These are phyloP conservation scores for Taphrorychus bicolor DNA, from an alignment of 2,888 invertebrate genomes.

Conservation along the genomic window DNA sequence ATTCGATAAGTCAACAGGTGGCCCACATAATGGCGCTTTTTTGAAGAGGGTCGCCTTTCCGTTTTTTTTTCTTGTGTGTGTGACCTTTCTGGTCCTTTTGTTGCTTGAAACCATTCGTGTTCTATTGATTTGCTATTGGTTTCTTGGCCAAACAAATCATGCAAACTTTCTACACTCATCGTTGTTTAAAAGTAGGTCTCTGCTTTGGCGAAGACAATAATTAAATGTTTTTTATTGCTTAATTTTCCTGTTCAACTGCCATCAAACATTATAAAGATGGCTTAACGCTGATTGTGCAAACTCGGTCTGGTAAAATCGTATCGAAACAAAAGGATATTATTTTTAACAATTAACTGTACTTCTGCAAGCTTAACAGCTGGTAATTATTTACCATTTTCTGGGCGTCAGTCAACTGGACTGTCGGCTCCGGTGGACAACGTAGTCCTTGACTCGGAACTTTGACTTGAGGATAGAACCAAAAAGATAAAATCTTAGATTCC, in stretches of 20 bases:
- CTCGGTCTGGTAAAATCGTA: constrained; percentile 23
- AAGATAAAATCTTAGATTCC: no score
- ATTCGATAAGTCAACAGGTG: constrained; percentile 19
- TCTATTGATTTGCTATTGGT: not conserved
- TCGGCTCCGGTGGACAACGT: no score
- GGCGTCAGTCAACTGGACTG: constrained; percentile 25
- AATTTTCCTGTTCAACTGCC: constrained; percentile 34
- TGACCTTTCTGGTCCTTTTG: no score
- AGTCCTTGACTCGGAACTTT: no score
- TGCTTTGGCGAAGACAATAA: constrained; percentile 12
- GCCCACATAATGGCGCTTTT: not conserved
- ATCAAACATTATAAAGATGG: constrained; percentile 35
- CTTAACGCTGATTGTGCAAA: constrained; percentile 35
- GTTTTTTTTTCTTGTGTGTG: no score
- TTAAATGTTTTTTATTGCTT: constrained; percentile 35
- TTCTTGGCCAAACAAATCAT: no score
- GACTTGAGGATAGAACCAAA: no score
- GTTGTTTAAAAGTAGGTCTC: not conserved
- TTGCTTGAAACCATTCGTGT: not conserved
- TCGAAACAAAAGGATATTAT: constrained; percentile 41
- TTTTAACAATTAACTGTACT: constrained; percentile 42
- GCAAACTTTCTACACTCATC: no score
- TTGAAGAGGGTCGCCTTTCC: constrained; percentile 15
- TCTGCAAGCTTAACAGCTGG: constrained; percentile 34
- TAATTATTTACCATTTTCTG: constrained; percentile 41